Evolutionary conservation across 2,888 invertebrate genomes (phyloP), one percentile per base, ranked within the genome.

Genomic region (Crossocerus cetratus): DNA sequence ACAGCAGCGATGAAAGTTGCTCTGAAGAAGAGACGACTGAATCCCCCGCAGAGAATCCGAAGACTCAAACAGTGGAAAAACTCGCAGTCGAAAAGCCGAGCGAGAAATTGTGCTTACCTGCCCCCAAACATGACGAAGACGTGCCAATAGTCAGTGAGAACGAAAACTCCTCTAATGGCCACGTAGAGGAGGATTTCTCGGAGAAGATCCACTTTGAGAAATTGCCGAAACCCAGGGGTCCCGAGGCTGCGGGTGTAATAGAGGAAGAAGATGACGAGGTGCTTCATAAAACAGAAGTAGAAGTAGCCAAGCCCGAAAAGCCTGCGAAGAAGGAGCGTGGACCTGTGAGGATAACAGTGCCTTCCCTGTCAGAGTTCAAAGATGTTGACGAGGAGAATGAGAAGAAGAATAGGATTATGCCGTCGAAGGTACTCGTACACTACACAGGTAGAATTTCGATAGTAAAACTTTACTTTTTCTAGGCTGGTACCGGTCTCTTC

Each of bases 401-500:
- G 70, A 87, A 82, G 72, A 88, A 88, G 49, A 92, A 91, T 86
- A 92, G 90, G 86, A 90, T 90, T 22, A 87, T 89, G 73, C 82
- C 90, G n/a, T 91, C 91, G 81, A 89, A 90, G 79, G 93, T 93
- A 91, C 91, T 91, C 65, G 21, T 18, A n/a, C 2, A 14, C 21
- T 13, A 49, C 2, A 2, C 4, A 42, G 0, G 65, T 21, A 64
- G 44, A 61, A 14, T 56, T 11, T 32, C 32, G 22, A 13, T 5
- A 5, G 81, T 83, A 20, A 89, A 90, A 71, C 84, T 88, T 3
- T 32, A 23, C 72, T 87, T 65, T 72, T 88, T 88, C 42, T 77
- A 94, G 94, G 93, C 92, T 91, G 93, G 93, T 75, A 93, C 93
- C 16, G 93, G 94, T 8, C 90, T 96, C 11, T 92, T 96, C 57